Evolutionary conservation across 2,113 vertebrate genomes (phyloP).

Genomic region (Engystomops pustulosus): DNA sequence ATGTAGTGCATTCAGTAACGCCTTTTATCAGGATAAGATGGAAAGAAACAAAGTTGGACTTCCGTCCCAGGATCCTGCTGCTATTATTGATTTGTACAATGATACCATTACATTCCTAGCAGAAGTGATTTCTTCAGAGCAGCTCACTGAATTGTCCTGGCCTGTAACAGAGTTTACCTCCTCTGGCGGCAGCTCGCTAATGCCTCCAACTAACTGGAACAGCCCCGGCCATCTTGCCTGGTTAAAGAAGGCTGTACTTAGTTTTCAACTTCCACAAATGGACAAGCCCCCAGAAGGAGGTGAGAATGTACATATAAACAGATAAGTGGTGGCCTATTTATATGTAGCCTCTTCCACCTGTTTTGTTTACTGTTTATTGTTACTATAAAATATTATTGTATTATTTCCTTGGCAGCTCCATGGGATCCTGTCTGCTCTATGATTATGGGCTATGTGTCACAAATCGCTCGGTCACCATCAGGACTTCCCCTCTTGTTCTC

Average conservation of each 20-base stretch:
- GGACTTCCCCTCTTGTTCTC: conserved; percentile 86
- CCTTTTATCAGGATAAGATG: conserved; percentile 78
- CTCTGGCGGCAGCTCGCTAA: conserved; percentile 71
- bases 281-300: conserved; percentile 76
- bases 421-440: conserved; percentile 82
- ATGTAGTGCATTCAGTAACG: conserved; percentile 79
- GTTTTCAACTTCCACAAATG: conserved; percentile 87
- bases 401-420: conserved; percentile 71
- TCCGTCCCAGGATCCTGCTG: conserved; percentile 76
- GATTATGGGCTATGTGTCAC: conserved; percentile 79
- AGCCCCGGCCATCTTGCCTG: conserved; percentile 79
- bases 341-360: too few relatives aligned
- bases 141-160: conserved; percentile 85
- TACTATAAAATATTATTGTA: background rate
- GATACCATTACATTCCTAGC: conserved; percentile 81
- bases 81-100: conserved; percentile 86
- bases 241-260: conserved; percentile 82
- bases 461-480: conserved; percentile 77
- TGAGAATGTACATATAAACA: conserved; percentile 64
- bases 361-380: background rate
- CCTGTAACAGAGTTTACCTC: conserved; percentile 84
- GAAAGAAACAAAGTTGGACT: conserved; percentile 74
- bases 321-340: too few relatives aligned
- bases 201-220: conserved; percentile 90
- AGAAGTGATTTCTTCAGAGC: conserved; percentile 75